A percentile compares a stretch with the other conserved stretches of the same genome.
These are phyloP conservation scores for Cydia amplana DNA, from an alignment of 1,140 invertebrate species.

Conservation along the genomic window DNA sequence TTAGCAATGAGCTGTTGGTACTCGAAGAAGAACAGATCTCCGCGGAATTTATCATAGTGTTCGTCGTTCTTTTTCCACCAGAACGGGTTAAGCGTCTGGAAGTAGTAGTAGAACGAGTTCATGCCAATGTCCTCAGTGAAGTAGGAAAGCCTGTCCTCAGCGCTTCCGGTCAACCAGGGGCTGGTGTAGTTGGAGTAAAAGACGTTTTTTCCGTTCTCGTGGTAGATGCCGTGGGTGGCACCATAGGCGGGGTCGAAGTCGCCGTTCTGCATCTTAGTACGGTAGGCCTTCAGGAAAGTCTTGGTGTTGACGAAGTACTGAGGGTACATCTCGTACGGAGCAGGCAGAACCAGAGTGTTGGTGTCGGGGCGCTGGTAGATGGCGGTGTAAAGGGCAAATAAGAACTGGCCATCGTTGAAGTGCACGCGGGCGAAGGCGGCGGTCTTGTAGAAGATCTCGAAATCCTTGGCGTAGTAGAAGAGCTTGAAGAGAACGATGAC, in stretches of 20 bases:
- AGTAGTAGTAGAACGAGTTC: slow-evolving; percentile 86
- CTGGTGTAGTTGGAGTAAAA: slow-evolving; percentile 79
- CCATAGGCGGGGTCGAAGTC: slow-evolving; percentile 46
- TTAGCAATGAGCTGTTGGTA: slow-evolving; percentile 83
- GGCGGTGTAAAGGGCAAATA: slow-evolving; percentile 81
- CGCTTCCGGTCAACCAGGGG: slow-evolving; percentile 70
- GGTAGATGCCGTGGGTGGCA: slow-evolving; percentile 69
- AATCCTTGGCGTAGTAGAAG: slow-evolving; percentile 83
- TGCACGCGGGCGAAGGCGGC: slow-evolving; percentile 81
- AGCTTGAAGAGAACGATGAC: slow-evolving; percentile 78
- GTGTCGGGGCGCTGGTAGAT: slow-evolving; percentile 81
- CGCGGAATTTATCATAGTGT: slow-evolving; percentile 74
- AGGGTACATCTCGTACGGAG: slow-evolving; percentile 83
- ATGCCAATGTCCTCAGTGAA: slow-evolving; percentile 86
- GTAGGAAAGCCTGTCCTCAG: slow-evolving; percentile 84
- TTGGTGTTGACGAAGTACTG: slow-evolving; percentile 81
- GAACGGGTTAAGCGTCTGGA: slow-evolving; percentile 84
- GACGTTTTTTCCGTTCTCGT: slow-evolving; percentile 70
- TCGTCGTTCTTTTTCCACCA: slow-evolving; percentile 79
- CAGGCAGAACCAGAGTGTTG: slow-evolving; percentile 80
- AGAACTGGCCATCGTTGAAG: slow-evolving; percentile 82
- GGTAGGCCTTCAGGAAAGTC: slow-evolving; percentile 79
- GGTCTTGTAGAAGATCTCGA: slow-evolving; percentile 82
- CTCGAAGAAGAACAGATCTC: slow-evolving; percentile 82
- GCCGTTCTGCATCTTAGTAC: slow-evolving; percentile 80